Evolutionary conservation across 2,888 invertebrate species (phyloP).

Genomic region (Eupithecia tripunctaria): DNA sequence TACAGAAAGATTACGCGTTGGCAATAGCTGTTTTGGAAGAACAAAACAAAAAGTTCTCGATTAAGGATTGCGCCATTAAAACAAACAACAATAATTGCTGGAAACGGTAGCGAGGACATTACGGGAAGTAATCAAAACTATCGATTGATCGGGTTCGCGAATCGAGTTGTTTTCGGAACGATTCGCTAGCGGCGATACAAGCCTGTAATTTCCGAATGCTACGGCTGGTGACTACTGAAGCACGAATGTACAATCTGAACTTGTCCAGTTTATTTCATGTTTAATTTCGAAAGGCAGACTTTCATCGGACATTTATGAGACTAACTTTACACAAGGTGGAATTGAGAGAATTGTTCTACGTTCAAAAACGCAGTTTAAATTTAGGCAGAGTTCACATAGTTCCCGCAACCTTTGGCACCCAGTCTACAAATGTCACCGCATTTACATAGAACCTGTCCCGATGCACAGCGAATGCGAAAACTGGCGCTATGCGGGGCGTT

Average conservation of each 20-base stretch:
- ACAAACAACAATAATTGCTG: conserved; percentile 47
- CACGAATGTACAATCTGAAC: background rate
- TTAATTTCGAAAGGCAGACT: background rate
- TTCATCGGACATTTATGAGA: background rate
- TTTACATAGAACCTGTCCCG: background rate
- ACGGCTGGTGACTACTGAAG: background rate
- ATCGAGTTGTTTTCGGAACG: conserved; percentile 62
- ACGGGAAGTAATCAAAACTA: conserved; percentile 74
- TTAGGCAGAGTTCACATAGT: background rate
- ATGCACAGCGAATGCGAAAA: conserved; percentile 2
- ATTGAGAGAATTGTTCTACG: background rate
- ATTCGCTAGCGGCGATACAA: conserved; percentile 25
- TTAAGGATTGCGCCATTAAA: conserved; percentile 36
- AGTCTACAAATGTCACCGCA: conserved; percentile 7
- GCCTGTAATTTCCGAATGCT: conserved; percentile 21
- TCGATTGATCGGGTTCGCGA: conserved; percentile 67
- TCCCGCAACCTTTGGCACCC: conserved; percentile 6
- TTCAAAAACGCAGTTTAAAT: background rate
- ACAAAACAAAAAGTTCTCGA: conserved; percentile 26
- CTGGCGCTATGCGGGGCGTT: conserved; percentile 4
- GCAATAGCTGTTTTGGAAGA: conserved; percentile 29
- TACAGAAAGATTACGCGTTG: conserved; percentile 17
- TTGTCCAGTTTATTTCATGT: background rate
- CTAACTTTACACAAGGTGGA: background rate
- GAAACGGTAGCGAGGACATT: conserved; percentile 52